A percentile compares a stretch with the other conserved stretches of the same genome.
Conservation (phyloP, 2,113 vertebrate species). For the Lamprotornis superbus region DNA sequence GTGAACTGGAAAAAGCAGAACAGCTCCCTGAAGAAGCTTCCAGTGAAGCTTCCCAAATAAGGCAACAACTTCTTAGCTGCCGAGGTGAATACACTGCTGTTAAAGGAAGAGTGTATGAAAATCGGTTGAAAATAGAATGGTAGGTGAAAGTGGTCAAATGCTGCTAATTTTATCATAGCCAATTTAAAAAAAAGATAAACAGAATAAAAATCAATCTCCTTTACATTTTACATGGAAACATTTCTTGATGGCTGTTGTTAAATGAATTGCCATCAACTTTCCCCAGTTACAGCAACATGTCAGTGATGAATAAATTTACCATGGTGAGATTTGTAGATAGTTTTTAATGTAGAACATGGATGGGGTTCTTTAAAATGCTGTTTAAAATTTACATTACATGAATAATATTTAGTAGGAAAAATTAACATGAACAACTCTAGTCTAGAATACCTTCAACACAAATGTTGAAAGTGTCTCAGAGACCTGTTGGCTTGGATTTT, state of each 20-base stretch:
- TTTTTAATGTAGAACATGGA: not conserved
- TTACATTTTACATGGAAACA: not conserved
- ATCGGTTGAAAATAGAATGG: conserved; percentile 76
- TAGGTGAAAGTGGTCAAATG: conserved; percentile 24
- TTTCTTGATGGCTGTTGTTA: not conserved
- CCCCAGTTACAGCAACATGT: not conserved
- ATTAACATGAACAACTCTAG: not conserved
- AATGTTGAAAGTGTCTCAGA: not conserved
- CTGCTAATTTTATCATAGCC: not conserved
- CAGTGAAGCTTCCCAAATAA: conserved; percentile 75
- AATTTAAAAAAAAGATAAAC: not conserved
- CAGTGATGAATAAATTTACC: not conserved
- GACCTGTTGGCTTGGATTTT: not conserved
- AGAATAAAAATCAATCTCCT: not conserved
- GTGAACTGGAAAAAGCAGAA: conserved; percentile 75
- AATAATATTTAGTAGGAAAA: not conserved
- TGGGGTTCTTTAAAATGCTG: not conserved
- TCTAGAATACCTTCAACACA: not conserved
- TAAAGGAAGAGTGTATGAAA: conserved; percentile 72
- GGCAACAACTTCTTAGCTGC: conserved; percentile 77
- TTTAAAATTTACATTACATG: not conserved
- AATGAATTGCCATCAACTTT: not conserved
- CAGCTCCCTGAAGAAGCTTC: conserved; percentile 68
- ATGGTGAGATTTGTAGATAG: not conserved
- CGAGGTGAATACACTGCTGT: conserved; percentile 71